Evolutionary conservation across 1,140 invertebrate species (phyloP), one percentile per base, ranked within the genome.

Genomic region (Centruroides vittatus): DNA sequence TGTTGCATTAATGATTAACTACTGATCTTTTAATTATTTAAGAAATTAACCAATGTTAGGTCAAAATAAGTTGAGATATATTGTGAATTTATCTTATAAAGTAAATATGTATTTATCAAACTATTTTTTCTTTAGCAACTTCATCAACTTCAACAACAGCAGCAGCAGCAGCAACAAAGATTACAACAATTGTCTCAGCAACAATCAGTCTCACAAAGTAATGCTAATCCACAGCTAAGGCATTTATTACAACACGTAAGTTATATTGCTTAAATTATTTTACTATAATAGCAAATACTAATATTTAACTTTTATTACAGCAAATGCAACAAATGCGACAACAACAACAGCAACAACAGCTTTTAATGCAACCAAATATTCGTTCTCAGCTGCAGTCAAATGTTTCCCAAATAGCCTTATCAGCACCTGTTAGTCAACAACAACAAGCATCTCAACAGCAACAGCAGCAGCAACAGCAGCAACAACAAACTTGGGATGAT

Each of bases 191-290:
- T 41, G 47, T 55, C 48, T 47, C 55, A 61, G 11, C 51, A 57
- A 41, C 57, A 60, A 34, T 55, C 61, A 41, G 46, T 53, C 3
- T 53, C 35, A 8, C 61, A 57, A 57, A 47, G 41, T 36, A 54
- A 23, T 11, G 52, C 53, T 49, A 68, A 68, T 52, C 67, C 67
- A 48, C 67, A 68, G 50, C 48, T 68, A 11, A 59, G 65, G 46
- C 65, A 68, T 55, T 59, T 68, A 47, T 51, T 66, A 41, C 67
- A 68, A 54, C 67, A 67, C 46, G 55, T 63, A 57, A 13, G 41
- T 41, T 55, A 61, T 35, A 58, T 49, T 23, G 46, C 47, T 47
- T 12, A 11, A 11, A 35, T 55, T 12, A 9, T 55, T 49, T 35
- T 41, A 13, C n/a, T 53, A 58, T 23, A 8, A 10, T 59, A 34